These are phyloP conservation scores for Lathamus discolor DNA, from an alignment of 2,113 vertebrate species.

Conservation along the genomic window DNA sequence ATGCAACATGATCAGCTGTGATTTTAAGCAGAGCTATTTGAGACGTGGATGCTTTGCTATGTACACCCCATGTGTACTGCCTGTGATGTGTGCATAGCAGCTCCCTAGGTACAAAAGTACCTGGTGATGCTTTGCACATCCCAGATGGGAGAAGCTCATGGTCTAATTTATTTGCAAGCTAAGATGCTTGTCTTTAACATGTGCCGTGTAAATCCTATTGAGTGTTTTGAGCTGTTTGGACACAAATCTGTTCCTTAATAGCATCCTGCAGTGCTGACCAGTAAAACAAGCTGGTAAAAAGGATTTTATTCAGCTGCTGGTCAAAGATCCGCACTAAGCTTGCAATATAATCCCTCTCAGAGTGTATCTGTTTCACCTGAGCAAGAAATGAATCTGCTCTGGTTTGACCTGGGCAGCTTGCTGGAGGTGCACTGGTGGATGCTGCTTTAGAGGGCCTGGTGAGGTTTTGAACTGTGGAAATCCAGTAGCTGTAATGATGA, in stretches of 20 bases:
- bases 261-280: not conserved
- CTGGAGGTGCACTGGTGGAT: not conserved
- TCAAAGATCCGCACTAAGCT: not conserved
- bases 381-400: not conserved
- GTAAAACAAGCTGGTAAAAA: not conserved
- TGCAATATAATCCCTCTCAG: not conserved
- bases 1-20: not conserved
- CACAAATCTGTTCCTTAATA: not conserved
- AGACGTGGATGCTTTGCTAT: not conserved
- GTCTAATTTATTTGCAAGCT: not conserved
- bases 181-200: not conserved
- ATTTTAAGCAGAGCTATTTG: not conserved
- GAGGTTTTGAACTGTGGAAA: not conserved
- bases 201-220: not conserved
- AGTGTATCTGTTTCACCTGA: not conserved
- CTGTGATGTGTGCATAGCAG: not conserved
- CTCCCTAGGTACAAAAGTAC: not conserved
- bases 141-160: not conserved
- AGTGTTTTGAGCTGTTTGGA: not conserved
- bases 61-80: not conserved
- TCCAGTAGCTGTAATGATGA: not conserved
- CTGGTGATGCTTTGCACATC: not conserved
- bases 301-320: not conserved
- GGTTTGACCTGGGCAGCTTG: not conserved
- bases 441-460: not conserved